These are phyloP conservation scores for Callochromis pleurospilus DNA, from an alignment of 2,113 vertebrate genomes.

Conservation along the genomic window DNA sequence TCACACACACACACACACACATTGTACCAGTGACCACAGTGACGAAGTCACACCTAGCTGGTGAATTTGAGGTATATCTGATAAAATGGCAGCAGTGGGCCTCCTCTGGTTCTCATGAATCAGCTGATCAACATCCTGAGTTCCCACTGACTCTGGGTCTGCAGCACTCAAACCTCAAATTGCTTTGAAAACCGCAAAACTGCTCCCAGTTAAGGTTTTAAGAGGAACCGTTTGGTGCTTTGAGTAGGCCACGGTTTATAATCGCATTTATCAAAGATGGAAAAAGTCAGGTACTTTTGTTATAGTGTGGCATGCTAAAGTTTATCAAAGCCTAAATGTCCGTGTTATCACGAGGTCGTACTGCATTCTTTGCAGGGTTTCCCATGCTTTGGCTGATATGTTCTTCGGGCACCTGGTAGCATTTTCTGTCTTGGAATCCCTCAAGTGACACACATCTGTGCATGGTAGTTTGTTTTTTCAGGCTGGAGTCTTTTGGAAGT, in stretches of 20 bases:
- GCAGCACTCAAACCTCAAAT: neutral
- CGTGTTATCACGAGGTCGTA: neutral
- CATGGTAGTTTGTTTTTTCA: neutral
- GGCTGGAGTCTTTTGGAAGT: neutral
- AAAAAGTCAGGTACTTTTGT: neutral
- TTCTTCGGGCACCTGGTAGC: neutral
- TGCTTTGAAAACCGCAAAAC: neutral
- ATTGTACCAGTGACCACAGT: constrained; percentile 1
- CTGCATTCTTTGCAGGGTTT: neutral
- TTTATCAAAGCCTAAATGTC: neutral
- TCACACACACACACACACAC: neutral
- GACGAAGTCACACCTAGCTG: constrained; percentile 66
- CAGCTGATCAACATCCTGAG: constrained; percentile 1
- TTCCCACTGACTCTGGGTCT: constrained; percentile 1
- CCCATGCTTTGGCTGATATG: neutral
- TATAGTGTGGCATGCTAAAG: neutral
- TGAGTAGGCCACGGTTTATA: neutral
- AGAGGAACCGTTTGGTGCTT: neutral
- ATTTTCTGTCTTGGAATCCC: neutral
- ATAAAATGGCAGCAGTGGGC: constrained; percentile 49
- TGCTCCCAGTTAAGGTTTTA: neutral
- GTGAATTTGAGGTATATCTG: constrained; percentile 67
- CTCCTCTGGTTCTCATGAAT: constrained; percentile 15
- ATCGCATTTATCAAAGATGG: neutral
- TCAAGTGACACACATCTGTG: neutral